These are phyloP conservation scores for Antechinus flavipes DNA, from an alignment of 2,113 vertebrate species.

Conservation along the genomic window DNA sequence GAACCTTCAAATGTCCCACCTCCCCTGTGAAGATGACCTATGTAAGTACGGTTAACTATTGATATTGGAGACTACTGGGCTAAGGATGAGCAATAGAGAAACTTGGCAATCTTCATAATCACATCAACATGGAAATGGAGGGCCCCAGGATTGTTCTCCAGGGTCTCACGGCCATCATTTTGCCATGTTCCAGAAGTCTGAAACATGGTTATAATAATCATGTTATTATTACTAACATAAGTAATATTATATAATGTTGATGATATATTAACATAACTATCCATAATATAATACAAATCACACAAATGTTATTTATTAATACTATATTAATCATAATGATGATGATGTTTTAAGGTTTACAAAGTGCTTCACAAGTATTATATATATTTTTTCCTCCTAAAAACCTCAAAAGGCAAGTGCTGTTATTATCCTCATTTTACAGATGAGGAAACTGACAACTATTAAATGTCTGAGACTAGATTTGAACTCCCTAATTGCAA, in stretches of 20 bases:
- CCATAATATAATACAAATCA: too few species aligned
- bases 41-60: not conserved
- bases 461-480: not conserved
- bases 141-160: not conserved
- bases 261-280: not conserved
- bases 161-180: not conserved
- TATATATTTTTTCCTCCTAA: not conserved
- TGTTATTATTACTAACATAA: not conserved
- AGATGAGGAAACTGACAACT: not conserved
- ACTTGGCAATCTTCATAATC: not conserved
- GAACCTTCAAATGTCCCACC: not conserved
- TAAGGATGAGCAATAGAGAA: not conserved
- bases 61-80: not conserved
- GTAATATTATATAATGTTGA: not conserved
- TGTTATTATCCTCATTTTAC: not conserved
- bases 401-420: not conserved
- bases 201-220: not conserved
- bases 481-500: not conserved
- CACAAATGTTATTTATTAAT: too few species aligned
- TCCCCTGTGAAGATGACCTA: not conserved
- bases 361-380: not conserved
- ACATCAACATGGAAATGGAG: not conserved
- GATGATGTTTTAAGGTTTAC: not conserved
- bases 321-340: too few species aligned
- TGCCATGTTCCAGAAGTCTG: not conserved